These are phyloP conservation scores for Microtus montanus DNA, from an alignment of 2,113 vertebrate species.

Conservation along the genomic window DNA sequence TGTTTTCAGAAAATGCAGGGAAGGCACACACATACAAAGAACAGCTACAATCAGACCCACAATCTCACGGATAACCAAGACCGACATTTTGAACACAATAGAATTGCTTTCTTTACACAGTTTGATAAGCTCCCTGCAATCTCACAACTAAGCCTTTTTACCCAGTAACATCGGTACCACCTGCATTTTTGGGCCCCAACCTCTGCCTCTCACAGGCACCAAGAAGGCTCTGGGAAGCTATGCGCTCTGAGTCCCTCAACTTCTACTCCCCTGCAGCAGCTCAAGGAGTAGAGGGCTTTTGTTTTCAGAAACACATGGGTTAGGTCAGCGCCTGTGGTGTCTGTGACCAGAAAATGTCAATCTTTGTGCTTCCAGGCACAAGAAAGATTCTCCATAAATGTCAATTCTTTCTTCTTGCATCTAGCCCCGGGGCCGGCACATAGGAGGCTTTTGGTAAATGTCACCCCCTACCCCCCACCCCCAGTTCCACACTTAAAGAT, in stretches of 20 bases:
- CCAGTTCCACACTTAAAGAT: neutral
- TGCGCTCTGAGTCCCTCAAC: neutral
- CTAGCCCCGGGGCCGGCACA: neutral
- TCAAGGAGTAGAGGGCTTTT: neutral
- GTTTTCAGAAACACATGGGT: neutral
- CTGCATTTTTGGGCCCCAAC: neutral
- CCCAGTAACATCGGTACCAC: neutral
- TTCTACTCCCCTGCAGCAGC: neutral
- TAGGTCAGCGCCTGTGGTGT: neutral
- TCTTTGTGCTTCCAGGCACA: neutral
- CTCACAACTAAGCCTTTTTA: fast-evolving
- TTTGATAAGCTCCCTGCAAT: neutral
- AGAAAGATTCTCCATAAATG: neutral
- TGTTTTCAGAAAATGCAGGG: neutral
- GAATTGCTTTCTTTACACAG: neutral
- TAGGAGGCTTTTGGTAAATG: neutral
- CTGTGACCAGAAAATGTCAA: neutral
- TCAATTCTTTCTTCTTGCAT: neutral
- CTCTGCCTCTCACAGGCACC: neutral
- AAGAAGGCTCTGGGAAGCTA: neutral
- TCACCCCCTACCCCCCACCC: neutral
- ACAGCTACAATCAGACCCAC: neutral
- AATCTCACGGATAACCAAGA: neutral
- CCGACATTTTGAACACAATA: neutral
- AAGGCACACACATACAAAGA: neutral